These are phyloP conservation scores for Aspidiotus rigidus DNA, from an alignment of 2,888 invertebrate species.

Conservation along the genomic window DNA sequence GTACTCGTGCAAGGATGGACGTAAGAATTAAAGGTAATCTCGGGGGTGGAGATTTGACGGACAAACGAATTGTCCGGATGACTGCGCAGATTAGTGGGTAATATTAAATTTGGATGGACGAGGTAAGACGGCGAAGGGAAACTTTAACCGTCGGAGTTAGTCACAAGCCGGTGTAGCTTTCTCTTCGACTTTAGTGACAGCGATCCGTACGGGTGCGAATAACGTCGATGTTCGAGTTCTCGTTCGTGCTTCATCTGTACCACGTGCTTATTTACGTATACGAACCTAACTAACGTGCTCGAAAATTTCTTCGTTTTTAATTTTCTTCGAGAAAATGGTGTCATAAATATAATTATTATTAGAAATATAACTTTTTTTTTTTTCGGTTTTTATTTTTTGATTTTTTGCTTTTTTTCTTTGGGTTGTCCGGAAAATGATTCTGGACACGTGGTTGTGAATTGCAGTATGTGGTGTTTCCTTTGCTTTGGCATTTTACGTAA, in stretches of 20 bases:
- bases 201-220: constrained; percentile 18
- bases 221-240: too few relatives aligned
- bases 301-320: neutral
- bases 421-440: too few relatives aligned
- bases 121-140: constrained; percentile 19
- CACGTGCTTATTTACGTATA: too few relatives aligned
- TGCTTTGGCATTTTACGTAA: too few relatives aligned
- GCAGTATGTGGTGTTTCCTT: too few relatives aligned
- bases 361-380: neutral
- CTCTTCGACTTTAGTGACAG: constrained; percentile 24
- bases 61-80: constrained; percentile 34
- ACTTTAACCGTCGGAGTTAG: constrained; percentile 29
- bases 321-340: too few relatives aligned
- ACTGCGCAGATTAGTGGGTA: constrained; percentile 34
- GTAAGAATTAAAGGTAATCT: constrained; percentile 33
- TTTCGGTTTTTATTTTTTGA: neutral
- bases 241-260: too few relatives aligned
- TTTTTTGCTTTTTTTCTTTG: neutral
- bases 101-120: constrained; percentile 28
- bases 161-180: constrained; percentile 26
- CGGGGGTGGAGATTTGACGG: constrained; percentile 34
- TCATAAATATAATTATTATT: neutral
- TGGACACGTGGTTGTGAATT: too few relatives aligned
- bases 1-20: constrained; percentile 22
- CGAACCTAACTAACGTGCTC: too few relatives aligned